phyloP scores from a whole-genome alignment of 2,113 vertebrate genomes.

The Regulus satrapa region DNA sequence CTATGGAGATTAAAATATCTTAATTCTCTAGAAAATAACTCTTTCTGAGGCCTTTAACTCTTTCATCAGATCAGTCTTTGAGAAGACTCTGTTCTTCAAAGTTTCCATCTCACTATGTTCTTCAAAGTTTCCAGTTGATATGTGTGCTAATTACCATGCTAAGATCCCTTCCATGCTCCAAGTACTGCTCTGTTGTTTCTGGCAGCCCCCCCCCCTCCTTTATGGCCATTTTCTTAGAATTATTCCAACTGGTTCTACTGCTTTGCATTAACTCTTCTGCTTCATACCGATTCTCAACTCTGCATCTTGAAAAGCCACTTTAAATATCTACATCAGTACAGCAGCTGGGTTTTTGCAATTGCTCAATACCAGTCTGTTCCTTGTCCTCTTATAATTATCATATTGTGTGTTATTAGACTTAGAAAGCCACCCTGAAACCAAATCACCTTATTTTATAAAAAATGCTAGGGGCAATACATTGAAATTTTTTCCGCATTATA shows the following conservation, averaged over 20 bases:
- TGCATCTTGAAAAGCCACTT: not conserved
- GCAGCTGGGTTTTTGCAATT: not conserved
- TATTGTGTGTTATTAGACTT: not conserved
- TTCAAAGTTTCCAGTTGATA: not conserved
- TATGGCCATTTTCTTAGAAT: not conserved
- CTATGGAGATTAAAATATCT: not conserved
- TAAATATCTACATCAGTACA: not conserved
- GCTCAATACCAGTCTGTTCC: not conserved
- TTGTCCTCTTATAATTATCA: not conserved
- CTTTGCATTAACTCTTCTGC: not conserved
- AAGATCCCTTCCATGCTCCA: not conserved
- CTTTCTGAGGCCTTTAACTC: not conserved
- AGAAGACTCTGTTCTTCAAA: not conserved
- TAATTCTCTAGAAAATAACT: not conserved
- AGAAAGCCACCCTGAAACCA: not conserved
- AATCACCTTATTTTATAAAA: not conserved
- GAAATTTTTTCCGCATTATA: not conserved
- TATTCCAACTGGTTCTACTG: not conserved
- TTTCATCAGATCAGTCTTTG: not conserved
- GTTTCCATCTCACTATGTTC: not conserved
- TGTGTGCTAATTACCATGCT: not conserved
- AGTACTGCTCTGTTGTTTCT: not conserved
- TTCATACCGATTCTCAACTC: not conserved
- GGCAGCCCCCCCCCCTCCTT: fast-evolving
- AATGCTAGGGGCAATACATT: not conserved